These are phyloP conservation scores for Tetanocera ferruginea DNA, from an alignment of 2,888 invertebrate genomes.

Conservation along the genomic window DNA sequence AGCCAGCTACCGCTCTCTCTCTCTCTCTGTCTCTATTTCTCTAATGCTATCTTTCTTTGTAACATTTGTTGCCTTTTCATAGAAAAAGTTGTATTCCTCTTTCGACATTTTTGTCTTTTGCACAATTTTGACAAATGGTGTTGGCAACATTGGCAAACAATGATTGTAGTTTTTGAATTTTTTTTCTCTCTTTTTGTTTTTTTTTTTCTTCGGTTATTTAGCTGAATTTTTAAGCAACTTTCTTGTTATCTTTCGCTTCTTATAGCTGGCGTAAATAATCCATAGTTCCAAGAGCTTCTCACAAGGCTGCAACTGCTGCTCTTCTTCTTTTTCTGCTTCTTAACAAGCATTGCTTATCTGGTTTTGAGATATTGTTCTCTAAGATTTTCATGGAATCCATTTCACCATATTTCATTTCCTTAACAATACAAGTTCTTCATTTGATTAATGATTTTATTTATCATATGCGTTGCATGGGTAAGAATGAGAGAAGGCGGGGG, in stretches of 20 bases:
- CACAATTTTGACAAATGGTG: slow-evolving; percentile 50
- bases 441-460: slow-evolving; percentile 53
- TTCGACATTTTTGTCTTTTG: slow-evolving; percentile 33
- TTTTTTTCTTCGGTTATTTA: not conserved
- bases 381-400: slow-evolving; percentile 36
- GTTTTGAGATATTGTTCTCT: slow-evolving; percentile 33
- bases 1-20: too few relatives aligned
- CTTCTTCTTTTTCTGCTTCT: not conserved
- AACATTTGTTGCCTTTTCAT: not conserved
- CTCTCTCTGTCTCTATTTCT: not conserved
- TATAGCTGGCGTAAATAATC: slow-evolving; percentile 33
- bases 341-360: not conserved
- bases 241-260: slow-evolving; percentile 6
- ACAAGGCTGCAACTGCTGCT: not conserved
- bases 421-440: slow-evolving; percentile 50
- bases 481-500: not conserved
- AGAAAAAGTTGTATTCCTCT: not conserved
- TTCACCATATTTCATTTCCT: slow-evolving; percentile 50
- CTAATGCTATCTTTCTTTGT: not conserved
- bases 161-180: slow-evolving; percentile 47
- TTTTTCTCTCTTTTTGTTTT: slow-evolving; percentile 14
- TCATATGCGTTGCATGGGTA: slow-evolving; percentile 27
- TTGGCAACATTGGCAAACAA: slow-evolving; percentile 48
- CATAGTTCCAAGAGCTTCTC: slow-evolving; percentile 7
- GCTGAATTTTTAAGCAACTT: slow-evolving; percentile 22